Evolutionary conservation across 1,140 invertebrate species (phyloP), one percentile per base, ranked within the genome.

Genomic region (Tetramorium alpestre): DNA sequence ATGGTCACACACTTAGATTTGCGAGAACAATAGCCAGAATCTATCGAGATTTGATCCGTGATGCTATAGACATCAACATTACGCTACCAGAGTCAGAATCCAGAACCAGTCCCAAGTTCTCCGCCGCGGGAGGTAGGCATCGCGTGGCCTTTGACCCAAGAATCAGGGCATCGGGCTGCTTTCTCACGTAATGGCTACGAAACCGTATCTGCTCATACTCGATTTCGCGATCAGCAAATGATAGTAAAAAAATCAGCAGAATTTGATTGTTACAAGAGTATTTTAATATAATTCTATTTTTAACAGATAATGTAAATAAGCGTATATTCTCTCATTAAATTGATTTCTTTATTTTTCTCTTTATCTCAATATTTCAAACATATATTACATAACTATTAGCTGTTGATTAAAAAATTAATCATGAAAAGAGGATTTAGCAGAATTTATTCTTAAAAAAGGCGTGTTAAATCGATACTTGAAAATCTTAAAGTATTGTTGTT

Each of bases 181-280:
- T 95, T 95, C 94, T 95, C 94, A 94, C 93, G 93, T 95, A 94
- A 95, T 94, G 87, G 91, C 94, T 94, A 94, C 91, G 90, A 93
- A 92, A 94, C 75, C 38, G 58, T 73, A 76, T 87, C 77, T 78
- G 86, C 86, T 86, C 87, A 85, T 73, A 76, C 70, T 78, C 78
- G 49, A 78, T 47, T 84, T 88, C 60, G 78, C 44, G 49, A 86
- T 90, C 54, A 64, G 60, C 75, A 22, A 82, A 78, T 16, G 28
- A 60, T 81, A 54, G 18, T 22, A 5, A 41, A 67, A 38, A 44
- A 22, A 67, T 16, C 2, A 56, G 11, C 38, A 28, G 44, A 22
- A 58, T 60, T 76, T 38, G 2, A 38, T 75, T 25, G 33, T 58
- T 25, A 22, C 11, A 0, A 38, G 2, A 58, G 25, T 0, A 58